Evolutionary conservation across 92 coral and sea anemone species (phyloP), one percentile per base, ranked within the genome.

Genomic region (Phymanthus crucifer): DNA sequence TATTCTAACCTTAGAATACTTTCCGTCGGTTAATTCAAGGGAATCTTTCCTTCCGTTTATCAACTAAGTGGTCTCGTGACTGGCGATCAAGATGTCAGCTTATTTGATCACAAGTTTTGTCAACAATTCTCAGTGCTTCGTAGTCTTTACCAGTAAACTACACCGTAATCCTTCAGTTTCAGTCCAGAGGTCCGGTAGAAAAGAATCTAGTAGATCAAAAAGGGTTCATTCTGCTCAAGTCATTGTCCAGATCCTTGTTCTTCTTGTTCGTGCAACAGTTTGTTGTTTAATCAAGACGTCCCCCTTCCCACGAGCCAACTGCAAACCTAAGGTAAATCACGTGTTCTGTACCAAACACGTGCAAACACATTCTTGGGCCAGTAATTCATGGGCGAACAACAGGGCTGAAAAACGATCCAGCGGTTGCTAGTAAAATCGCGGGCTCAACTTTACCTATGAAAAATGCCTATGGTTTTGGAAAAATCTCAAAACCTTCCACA

Each of bases 261-360:
- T 0, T 11, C 3, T 31, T 31, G 19, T 7, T 14, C 10, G 14
- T 21, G 12, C n/a, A 50, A 1, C 4, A 35, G 71, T 38, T 67
- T 79, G 83, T 79, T 80, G 71, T 71, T 48, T 34, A 18, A 29
- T 29, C 76, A 80, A 70, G 84, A 71, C 84, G 84, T 80, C 84
- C 84, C 84, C 84, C 40, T 69, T 52, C 54, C n/a, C 10, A 17
- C 24, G 18, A 23, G 40, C 84, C 84, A 80, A 80, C 72, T 26
- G 40, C 9, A 80, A 26, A 61, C 13, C 32, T 32, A 2, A 6
- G 14, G 7, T 2, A 43, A 1, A 33, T 80, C 84, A 80, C 78
- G 78, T 71, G 84, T 26, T 56, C 46, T 29, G 24, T 47, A 2
- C 7, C 19, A 6, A 71, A 58, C 84, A 80, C 84, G 67, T 80